Conservation (phyloP, 2,797 vertebrate genomes). For the Urosaurus nigricauda region DNA sequence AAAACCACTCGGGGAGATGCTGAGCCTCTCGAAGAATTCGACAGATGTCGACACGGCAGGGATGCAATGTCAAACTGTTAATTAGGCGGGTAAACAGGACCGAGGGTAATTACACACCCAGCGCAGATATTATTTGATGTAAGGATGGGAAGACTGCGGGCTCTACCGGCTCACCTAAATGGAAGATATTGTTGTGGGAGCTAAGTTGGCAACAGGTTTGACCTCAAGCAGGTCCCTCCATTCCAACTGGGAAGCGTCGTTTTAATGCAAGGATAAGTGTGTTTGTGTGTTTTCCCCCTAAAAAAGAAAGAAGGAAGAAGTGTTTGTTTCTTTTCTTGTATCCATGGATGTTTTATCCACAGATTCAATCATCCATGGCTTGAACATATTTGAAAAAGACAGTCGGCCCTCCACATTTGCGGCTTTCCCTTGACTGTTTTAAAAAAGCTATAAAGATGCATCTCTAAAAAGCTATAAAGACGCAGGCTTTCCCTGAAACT, state of each 20-base stretch:
- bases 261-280: neutral
- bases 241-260: neutral
- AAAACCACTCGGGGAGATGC: slow-evolving; percentile 63
- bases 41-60: slow-evolving; percentile 69
- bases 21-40: slow-evolving; percentile 61
- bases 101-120: slow-evolving; percentile 63
- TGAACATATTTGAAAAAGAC: too few species aligned
- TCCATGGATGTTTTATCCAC: too few species aligned
- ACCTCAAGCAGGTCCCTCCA: neutral
- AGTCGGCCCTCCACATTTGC: too few species aligned
- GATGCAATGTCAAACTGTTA: slow-evolving; percentile 67
- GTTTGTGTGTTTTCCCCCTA: neutral
- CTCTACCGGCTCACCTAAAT: slow-evolving; percentile 59
- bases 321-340: too few species aligned
- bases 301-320: too few species aligned
- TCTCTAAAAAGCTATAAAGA: too few species aligned
- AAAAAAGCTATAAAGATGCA: too few species aligned
- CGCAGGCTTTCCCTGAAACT: too few species aligned
- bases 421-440: too few species aligned
- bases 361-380: too few species aligned
- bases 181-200: slow-evolving; percentile 39
- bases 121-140: slow-evolving; percentile 70
- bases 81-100: slow-evolving; percentile 69
- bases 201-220: slow-evolving; percentile 24
- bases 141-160: slow-evolving; percentile 65